Evolutionary conservation across 1,140 invertebrate species (phyloP).

Genomic region (Heliconius hermathena): DNA sequence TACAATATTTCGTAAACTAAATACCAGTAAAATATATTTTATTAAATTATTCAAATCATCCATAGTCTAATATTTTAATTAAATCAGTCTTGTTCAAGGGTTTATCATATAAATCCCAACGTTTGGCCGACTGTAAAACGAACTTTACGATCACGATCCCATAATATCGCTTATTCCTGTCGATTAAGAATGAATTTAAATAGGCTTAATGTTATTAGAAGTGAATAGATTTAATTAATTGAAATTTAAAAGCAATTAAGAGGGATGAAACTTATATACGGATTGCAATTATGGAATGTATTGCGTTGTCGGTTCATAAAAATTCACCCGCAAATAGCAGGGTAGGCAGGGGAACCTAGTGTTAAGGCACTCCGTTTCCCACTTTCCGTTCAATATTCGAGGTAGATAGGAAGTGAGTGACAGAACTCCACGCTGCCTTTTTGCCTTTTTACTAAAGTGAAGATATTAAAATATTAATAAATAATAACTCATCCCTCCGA

Average conservation of each 20-base stretch:
- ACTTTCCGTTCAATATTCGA: too few species aligned
- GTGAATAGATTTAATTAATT: constrained; percentile 11
- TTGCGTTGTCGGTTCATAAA: background rate
- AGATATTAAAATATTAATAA: too few species aligned
- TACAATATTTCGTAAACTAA: background rate
- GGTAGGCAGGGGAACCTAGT: too few species aligned
- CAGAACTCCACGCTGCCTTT: too few species aligned
- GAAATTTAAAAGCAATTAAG: constrained; percentile 7
- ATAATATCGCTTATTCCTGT: constrained; percentile 22
- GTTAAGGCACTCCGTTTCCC: too few species aligned
- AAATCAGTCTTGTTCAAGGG: constrained; percentile 11
- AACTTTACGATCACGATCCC: constrained; percentile 18
- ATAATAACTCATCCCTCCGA: too few species aligned
- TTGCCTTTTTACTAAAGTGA: too few species aligned
- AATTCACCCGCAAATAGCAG: too few species aligned
- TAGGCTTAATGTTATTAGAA: constrained; percentile 14
- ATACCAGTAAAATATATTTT: background rate
- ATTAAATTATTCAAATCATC: constrained; percentile 16
- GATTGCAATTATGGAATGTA: background rate
- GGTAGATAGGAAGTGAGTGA: too few species aligned
- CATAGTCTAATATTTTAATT: constrained; percentile 22
- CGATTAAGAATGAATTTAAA: constrained; percentile 27
- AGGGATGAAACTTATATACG: background rate
- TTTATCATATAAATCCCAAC: constrained; percentile 26
- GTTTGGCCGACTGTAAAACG: constrained; percentile 26